Base-by-base conservation (phyloP, 2,113 vertebrate genomes). In the Xiphophorus hellerii region DNA sequence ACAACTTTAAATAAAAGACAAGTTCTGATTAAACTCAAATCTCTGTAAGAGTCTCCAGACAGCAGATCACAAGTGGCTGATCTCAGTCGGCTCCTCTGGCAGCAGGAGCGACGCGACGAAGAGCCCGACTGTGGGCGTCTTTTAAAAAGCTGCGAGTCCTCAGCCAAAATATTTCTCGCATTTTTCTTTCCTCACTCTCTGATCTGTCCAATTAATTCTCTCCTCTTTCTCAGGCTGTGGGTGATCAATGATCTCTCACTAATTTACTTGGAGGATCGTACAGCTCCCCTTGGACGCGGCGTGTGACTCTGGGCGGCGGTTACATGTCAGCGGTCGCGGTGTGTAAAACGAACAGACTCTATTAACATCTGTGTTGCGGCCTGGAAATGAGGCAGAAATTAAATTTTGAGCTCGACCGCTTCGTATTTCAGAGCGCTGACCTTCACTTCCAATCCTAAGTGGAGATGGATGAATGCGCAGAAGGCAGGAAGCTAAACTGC, bases 311-410 rank as follows among this genome's bases (percentile, higher is more conserved):
- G 14, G 79, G 20, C 20, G 66, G 27, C 31, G 61, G 78, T 70
- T 51, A 29, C 70, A 70, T 78, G 82, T 78, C 69, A 62, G 77
- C 71, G 17, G 74, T 29, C 20, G 14, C 14, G 11, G 17, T 14
- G 69, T 63, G 25, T 76, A 20, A 81, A 85, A 48, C 35, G 22
- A 81, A 76, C 14, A 1, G 10, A 29, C 39, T 48, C 51, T 28
- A 83, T 81, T 80, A 84, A 80, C 80, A 28, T 84, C 73, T 70
- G 73, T 48, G 81, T 78, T 60, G 20, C 73, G 51, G 78, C 44
- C 76, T 67, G 78, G 69, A 84, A 88, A 87, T 78, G 81, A 84
- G 29, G 77, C 76, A 79, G 84, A 82, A 84, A 90, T 90, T 87
- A 86, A 84, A 87, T 88, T 86, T 84, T 79, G 74, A 81, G 76